Percentiles rank a stretch among this genome's conserved stretches.
Conservation (phyloP, 2,888 invertebrate genomes). For the Parapristionchus giblindavisi region DNA sequence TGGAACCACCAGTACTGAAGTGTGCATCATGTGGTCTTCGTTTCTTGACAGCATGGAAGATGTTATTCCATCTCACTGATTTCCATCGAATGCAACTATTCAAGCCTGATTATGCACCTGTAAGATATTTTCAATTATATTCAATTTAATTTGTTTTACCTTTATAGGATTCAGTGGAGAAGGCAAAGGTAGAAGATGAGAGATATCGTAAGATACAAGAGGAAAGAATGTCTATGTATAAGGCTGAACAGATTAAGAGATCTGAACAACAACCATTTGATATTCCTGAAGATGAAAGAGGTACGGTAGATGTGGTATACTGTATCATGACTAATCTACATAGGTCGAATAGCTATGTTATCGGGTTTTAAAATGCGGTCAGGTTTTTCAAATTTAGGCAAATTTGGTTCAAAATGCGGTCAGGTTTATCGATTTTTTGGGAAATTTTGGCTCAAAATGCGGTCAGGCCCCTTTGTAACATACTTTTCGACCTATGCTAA, state of each 20-base stretch:
- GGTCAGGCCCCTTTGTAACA: too few relatives aligned
- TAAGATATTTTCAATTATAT: too few relatives aligned
- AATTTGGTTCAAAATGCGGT: too few relatives aligned
- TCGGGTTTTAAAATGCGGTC: too few relatives aligned
- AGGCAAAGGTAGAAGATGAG: conserved; percentile 9
- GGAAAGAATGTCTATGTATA: background rate
- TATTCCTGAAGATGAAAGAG: background rate
- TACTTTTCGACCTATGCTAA: too few relatives aligned
- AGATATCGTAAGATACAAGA: background rate
- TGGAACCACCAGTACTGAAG: conserved; percentile 55
- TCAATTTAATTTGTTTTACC: too few relatives aligned
- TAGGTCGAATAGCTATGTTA: too few relatives aligned
- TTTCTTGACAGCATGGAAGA: conserved; percentile 57
- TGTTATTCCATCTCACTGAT: conserved; percentile 64
- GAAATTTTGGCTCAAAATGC: too few relatives aligned
- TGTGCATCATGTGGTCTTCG: conserved; percentile 59
- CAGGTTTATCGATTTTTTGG: too few relatives aligned
- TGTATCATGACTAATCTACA: too few relatives aligned
- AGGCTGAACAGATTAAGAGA: background rate
- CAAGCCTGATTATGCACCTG: conserved; percentile 27
- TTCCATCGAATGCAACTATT: conserved; percentile 59
- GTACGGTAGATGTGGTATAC: too few relatives aligned
- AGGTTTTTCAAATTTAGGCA: too few relatives aligned
- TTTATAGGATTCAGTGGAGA: conserved; percentile 23
- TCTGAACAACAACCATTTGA: background rate